These are phyloP conservation scores for Rhabdophis nuchalis DNA, from an alignment of 2,797 vertebrate species.

Conservation along the genomic window DNA sequence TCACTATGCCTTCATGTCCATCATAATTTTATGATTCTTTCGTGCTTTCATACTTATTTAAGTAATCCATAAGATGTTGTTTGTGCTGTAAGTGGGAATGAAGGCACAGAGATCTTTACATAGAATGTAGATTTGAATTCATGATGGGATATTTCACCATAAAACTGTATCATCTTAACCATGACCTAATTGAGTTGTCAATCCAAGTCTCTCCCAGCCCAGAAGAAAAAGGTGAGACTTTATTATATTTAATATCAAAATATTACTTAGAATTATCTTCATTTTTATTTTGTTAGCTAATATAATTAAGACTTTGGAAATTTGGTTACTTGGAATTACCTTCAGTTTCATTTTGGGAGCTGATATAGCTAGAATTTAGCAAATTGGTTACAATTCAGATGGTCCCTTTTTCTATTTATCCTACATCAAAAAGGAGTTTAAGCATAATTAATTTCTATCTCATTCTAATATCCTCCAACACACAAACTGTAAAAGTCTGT, in stretches of 20 bases:
- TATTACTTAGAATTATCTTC: not conserved
- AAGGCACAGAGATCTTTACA: not conserved
- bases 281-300: not conserved
- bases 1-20: not conserved
- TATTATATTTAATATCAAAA: not conserved
- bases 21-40: not conserved
- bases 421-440: not conserved
- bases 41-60: not conserved
- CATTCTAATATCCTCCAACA: not conserved
- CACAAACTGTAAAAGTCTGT: not conserved
- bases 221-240: not conserved
- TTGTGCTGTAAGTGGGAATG: not conserved
- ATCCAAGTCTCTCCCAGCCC: not conserved
- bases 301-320: not conserved
- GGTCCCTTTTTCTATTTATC: not conserved
- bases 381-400: not conserved
- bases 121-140: not conserved
- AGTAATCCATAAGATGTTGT: not conserved
- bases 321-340: not conserved
- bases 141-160: not conserved
- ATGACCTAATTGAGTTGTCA: not conserved
- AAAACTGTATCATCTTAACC: not conserved
- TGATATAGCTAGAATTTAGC: not conserved
- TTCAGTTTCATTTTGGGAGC: not conserved
- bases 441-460: not conserved